phyloP scores from a whole-genome alignment of 2,888 invertebrate genomes.

The Epistrophe grossulariae region DNA sequence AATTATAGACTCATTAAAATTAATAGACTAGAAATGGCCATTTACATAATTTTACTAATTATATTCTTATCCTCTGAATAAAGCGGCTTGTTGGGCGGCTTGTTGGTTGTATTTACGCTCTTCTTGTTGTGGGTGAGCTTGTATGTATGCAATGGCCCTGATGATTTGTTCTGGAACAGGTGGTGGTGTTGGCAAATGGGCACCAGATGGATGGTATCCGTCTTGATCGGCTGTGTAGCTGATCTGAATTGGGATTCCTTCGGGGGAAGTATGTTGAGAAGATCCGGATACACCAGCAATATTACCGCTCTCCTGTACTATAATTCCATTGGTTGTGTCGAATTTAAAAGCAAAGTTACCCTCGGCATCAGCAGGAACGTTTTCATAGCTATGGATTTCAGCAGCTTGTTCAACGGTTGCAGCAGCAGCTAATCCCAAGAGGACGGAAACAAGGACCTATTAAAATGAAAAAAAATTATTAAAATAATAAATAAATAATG shows the following conservation, averaged over 20 bases:
- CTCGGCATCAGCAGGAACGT: slow-evolving; percentile 82
- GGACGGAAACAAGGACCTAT: neutral
- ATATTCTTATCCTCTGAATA: neutral
- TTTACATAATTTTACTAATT: neutral
- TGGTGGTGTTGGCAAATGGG: slow-evolving; percentile 84
- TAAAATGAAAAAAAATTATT: neutral
- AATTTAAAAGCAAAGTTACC: slow-evolving; percentile 84
- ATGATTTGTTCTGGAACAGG: slow-evolving; percentile 85
- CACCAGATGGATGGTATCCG: slow-evolving; percentile 85
- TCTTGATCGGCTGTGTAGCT: slow-evolving; percentile 86
- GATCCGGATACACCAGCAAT: slow-evolving; percentile 85
- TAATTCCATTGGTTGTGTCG: slow-evolving; percentile 87
- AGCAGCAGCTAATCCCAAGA: slow-evolving; percentile 77
- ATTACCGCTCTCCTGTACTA: slow-evolving; percentile 85
- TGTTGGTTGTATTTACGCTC: neutral
- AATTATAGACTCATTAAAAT: neutral
- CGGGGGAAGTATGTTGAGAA: slow-evolving; percentile 85
- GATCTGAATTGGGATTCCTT: slow-evolving; percentile 84
- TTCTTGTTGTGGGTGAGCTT: slow-evolving; percentile 80
- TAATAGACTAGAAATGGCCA: neutral
- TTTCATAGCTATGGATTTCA: slow-evolving; percentile 83
- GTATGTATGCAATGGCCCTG: slow-evolving; percentile 85
- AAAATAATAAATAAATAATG: neutral
- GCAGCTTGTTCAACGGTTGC: slow-evolving; percentile 82
- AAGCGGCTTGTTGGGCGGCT: neutral